Evolutionary conservation across 2,113 vertebrate species (phyloP).

Genomic region (Carettochelys insculpta): DNA sequence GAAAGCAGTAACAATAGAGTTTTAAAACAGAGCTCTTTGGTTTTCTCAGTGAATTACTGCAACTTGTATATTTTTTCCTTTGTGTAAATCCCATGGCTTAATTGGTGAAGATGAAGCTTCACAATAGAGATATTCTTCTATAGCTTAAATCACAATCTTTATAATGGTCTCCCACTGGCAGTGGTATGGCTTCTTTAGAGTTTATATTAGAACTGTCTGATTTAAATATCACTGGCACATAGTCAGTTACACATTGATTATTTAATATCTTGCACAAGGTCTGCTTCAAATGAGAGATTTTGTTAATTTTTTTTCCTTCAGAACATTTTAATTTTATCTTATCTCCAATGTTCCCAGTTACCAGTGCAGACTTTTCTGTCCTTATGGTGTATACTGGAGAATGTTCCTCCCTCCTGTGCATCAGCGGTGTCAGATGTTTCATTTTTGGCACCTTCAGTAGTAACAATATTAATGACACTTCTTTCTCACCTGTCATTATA

Average conservation of each 20-base stretch:
- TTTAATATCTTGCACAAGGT: not conserved
- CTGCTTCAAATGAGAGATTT: not conserved
- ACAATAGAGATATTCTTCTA: not conserved
- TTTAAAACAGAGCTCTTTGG: slow-evolving; percentile 42
- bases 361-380: not conserved
- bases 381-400: not conserved
- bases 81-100: slow-evolving; percentile 63
- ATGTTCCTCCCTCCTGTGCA: not conserved
- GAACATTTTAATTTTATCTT: not conserved
- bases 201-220: not conserved
- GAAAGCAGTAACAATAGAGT: slow-evolving; percentile 59
- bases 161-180: not conserved
- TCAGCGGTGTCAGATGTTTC: not conserved
- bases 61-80: slow-evolving; percentile 58
- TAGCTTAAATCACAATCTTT: not conserved
- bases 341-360: not conserved
- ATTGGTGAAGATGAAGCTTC: slow-evolving; percentile 34
- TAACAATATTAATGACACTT: not conserved
- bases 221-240: not conserved
- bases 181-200: not conserved
- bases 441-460: not conserved
- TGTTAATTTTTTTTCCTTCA: not conserved
- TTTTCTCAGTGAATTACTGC: slow-evolving; percentile 63
- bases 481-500: slow-evolving; percentile 22
- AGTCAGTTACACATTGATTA: not conserved